Percentiles rank a stretch among this genome's conserved stretches.
phyloP scores from a whole-genome alignment of 2,888 invertebrate species.

The Embidobia sp. region DNA sequence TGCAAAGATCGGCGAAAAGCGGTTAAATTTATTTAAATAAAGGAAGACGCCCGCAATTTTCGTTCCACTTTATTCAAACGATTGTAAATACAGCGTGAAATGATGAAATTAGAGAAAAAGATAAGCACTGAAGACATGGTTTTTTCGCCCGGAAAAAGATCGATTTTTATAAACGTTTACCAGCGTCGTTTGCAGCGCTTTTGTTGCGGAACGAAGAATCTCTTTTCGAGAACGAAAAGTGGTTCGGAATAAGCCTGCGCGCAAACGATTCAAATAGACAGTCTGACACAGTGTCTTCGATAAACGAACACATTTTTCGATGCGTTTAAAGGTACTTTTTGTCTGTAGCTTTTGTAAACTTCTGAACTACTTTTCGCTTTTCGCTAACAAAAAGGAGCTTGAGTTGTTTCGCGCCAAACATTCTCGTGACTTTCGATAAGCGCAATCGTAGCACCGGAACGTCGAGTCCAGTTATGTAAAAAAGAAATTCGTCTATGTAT shows the following conservation, averaged over 20 bases:
- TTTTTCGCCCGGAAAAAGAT: conserved; percentile 37
- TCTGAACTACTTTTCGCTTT: conserved; percentile 54
- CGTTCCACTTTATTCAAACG: conserved; percentile 6
- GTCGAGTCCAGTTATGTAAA: conserved; percentile 56
- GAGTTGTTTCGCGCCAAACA: conserved; percentile 31
- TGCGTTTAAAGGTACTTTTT: conserved; percentile 34
- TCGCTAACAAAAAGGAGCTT: conserved; percentile 23
- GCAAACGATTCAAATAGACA: conserved; percentile 26
- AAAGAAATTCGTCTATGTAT: conserved; percentile 60
- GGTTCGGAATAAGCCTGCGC: conserved; percentile 25
- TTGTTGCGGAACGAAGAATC: conserved; percentile 33
- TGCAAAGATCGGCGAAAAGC: conserved; percentile 2
- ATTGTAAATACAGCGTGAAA: conserved; percentile 14
- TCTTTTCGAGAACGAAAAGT: conserved; percentile 42
- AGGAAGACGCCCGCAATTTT: conserved; percentile 8
- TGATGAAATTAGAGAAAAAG: background rate
- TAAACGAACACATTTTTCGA: conserved; percentile 39
- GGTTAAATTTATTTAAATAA: too few relatives aligned
- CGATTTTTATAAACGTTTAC: conserved; percentile 48
- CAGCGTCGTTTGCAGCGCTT: conserved; percentile 28
- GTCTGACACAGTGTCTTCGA: conserved; percentile 58
- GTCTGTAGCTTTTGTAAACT: conserved; percentile 46
- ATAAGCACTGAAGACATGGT: background rate
- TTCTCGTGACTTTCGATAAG: conserved; percentile 41
- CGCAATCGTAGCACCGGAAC: conserved; percentile 32